Evolutionary conservation across 2,888 invertebrate genomes (phyloP), one percentile per base, ranked within the genome.

Genomic region (Athrips mouffetella): DNA sequence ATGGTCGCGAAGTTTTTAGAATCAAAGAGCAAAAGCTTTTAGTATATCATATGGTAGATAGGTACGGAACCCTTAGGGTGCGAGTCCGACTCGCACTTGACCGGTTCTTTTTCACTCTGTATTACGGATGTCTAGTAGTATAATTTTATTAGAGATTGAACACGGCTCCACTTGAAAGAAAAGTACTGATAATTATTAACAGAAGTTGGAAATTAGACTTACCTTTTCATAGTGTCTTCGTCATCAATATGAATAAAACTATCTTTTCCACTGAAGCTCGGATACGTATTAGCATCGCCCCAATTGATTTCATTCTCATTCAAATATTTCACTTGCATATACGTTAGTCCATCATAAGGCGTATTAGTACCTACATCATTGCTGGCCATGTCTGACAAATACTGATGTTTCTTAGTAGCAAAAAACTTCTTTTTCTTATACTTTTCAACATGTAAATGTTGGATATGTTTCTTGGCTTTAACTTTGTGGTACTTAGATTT

Each of bases 171-270:
- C n/a, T n/a, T n/a, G n/a, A n/a, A n/a, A n/a, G n/a, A n/a, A n/a
- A n/a, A n/a, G n/a, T n/a, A n/a, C 18, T 21, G 51, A 23, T 6
- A 39, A 11, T 18, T 45, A 18, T 10, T 15, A 48, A 21, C 27
- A 27, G 31, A 33, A 5, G 16, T 8, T 33, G 27, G 10, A 4
- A 1, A 5, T n/a, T n/a, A 18, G 1, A 21, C 64, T 57, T 73
- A 94, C 94, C 94, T 93, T 76, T 94, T 94, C 89, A 96, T 92
- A 49, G 97, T 95, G 59, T 95, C 94, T 40, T 94, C 93, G 75
- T 96, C 95, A 62, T 94, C 94, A 70, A 95, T 97, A 75, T 95
- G 94, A 50, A 98, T 92, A 71, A 94, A 98, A 70, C 97, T 96
- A 58, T 94, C 93, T 52, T 90, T 91, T 3, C 96, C 97, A 35